phyloP scores from a whole-genome alignment of 2,113 vertebrate species.

The Emberiza fucata region DNA sequence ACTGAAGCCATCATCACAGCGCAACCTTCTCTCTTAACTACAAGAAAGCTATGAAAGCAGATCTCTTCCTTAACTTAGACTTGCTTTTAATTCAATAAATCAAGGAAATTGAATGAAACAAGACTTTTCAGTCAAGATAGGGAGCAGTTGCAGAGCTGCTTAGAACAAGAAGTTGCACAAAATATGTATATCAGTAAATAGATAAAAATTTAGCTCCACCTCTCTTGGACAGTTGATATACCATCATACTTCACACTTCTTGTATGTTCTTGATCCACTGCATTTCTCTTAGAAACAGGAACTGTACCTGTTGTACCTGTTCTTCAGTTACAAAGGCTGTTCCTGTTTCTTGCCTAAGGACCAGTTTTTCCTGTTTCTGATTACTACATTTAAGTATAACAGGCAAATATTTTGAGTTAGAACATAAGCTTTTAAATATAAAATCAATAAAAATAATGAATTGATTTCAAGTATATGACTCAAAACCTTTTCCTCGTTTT shows the following conservation, averaged over 20 bases:
- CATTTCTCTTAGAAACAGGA: not conserved
- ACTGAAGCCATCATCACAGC: not conserved
- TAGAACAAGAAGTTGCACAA: not conserved
- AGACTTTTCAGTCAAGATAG: not conserved
- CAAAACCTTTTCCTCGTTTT: not conserved
- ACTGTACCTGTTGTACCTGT: not conserved
- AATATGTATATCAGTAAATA: not conserved
- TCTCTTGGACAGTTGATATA: not conserved
- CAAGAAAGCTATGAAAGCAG: not conserved
- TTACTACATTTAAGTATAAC: not conserved
- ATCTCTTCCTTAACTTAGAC: not conserved
- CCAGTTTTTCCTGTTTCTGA: not conserved
- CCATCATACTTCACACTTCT: not conserved
- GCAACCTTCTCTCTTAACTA: not conserved
- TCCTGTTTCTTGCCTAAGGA: not conserved
- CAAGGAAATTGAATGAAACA: not conserved
- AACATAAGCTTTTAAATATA: not conserved
- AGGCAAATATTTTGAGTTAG: not conserved
- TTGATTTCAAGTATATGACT: not conserved
- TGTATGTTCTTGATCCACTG: not conserved
- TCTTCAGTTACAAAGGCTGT: not conserved
- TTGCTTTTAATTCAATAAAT: not conserved
- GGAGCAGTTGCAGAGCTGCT: not conserved
- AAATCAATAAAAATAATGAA: not conserved
- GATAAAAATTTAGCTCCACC: not conserved